Evolutionary conservation across 1,140 invertebrate species (phyloP).

Genomic region (Aphelinus certus): DNA sequence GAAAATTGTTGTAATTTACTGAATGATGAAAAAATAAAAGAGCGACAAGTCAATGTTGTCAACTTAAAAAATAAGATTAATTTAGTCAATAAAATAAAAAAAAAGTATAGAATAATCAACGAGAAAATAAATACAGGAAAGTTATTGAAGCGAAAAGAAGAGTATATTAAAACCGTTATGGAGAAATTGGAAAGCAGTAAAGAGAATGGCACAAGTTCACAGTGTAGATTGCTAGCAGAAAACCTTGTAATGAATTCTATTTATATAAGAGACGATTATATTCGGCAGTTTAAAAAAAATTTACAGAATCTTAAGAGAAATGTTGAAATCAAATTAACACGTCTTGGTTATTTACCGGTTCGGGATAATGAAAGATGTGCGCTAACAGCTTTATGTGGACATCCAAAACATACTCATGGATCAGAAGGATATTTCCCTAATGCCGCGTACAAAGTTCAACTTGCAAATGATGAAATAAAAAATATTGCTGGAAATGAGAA

Average conservation of each 20-base stretch:
- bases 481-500: conserved; percentile 2
- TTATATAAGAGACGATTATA: conserved; percentile 6
- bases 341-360: background rate
- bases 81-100: conserved; percentile 1
- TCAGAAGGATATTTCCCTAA: conserved; percentile 5
- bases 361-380: background rate
- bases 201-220: background rate
- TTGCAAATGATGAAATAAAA: background rate
- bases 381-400: background rate
- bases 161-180: conserved; percentile 10
- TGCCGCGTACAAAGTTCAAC: background rate
- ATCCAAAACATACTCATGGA: background rate
- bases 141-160: conserved; percentile 13
- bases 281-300: background rate
- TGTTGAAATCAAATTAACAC: background rate
- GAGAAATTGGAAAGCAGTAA: background rate
- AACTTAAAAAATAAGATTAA: background rate
- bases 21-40: too few species aligned
- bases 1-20: too few species aligned
- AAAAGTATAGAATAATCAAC: conserved; percentile 6
- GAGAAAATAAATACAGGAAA: background rate
- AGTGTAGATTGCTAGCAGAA: conserved; percentile 9
- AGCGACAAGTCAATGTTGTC: too few species aligned
- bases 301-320: background rate
- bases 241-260: background rate